Percentiles rank a stretch among this genome's conserved stretches.
These are phyloP conservation scores for Exocentrus adspersus DNA, from an alignment of 2,888 invertebrate genomes.

Conservation along the genomic window DNA sequence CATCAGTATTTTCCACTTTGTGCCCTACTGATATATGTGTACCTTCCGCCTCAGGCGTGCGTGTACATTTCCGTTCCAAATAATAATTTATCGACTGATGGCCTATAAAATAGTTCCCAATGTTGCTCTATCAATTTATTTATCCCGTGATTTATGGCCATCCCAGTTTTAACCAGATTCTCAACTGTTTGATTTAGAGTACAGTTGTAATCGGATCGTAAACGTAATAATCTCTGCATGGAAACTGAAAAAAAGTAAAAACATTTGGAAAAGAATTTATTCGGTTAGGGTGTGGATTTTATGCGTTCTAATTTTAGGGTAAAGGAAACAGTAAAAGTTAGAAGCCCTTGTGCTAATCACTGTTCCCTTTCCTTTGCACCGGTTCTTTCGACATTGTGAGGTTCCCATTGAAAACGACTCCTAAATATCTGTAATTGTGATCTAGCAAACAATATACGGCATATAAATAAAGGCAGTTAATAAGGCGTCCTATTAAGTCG, in stretches of 20 bases:
- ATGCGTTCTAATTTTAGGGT: no score
- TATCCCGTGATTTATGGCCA: not conserved
- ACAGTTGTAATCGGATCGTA: no score
- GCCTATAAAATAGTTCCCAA: not conserved
- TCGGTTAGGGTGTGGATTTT: no score
- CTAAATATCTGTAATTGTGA: slow-evolving; percentile 25
- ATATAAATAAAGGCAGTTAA: slow-evolving; percentile 26
- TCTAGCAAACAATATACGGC: slow-evolving; percentile 24
- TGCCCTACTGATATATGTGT: not conserved
- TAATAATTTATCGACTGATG: not conserved
- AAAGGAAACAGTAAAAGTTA: no score
- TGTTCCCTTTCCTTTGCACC: not conserved
- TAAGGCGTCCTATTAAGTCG: slow-evolving; percentile 25
- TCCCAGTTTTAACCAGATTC: not conserved
- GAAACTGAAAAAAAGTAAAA: no score
- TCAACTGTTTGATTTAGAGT: no score
- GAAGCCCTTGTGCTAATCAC: not conserved
- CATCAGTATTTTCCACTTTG: no score
- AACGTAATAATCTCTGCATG: no score
- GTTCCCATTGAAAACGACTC: slow-evolving; percentile 2
- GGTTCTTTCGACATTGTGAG: not conserved
- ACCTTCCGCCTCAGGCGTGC: not conserved
- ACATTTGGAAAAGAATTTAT: no score
- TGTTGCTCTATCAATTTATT: not conserved
- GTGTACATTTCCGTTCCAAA: not conserved